These are phyloP conservation scores for Chloropsis cyanopogon DNA, from an alignment of 2,113 vertebrate species.

Conservation along the genomic window DNA sequence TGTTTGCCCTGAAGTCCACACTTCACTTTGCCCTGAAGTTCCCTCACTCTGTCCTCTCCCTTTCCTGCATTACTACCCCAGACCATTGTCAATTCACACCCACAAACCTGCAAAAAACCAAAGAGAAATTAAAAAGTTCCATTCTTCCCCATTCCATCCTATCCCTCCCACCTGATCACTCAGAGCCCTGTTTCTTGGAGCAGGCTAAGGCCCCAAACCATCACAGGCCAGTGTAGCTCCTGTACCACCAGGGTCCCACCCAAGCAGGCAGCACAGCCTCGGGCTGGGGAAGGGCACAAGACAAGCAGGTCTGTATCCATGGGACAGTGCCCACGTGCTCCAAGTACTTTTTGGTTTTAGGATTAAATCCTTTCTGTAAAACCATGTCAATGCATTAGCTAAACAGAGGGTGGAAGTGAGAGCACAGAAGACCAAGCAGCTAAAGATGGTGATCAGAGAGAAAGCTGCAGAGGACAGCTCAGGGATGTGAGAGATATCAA, in stretches of 20 bases:
- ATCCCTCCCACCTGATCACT: neutral
- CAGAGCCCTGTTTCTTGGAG: neutral
- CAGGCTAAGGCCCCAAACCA: neutral
- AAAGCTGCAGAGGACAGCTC: neutral
- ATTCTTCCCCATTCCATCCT: neutral
- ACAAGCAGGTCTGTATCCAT: neutral
- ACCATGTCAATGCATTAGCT: neutral
- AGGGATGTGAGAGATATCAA: neutral
- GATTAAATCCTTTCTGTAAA: neutral
- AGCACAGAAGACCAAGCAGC: neutral
- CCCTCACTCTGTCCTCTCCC: neutral
- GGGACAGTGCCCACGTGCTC: rapidly evolving
- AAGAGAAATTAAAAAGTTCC: neutral
- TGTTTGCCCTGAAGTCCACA: neutral
- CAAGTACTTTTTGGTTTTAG: neutral
- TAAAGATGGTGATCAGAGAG: neutral
- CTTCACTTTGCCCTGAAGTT: too few relatives aligned
- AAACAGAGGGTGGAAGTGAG: neutral
- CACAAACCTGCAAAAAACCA: neutral
- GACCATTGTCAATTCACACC: neutral
- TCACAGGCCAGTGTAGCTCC: neutral
- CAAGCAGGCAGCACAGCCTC: neutral
- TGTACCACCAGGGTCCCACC: neutral
- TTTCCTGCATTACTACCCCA: neutral
- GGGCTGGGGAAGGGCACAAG: neutral